Conservation (phyloP, 2,797 vertebrate species). For the Lacerta viridis region DNA sequence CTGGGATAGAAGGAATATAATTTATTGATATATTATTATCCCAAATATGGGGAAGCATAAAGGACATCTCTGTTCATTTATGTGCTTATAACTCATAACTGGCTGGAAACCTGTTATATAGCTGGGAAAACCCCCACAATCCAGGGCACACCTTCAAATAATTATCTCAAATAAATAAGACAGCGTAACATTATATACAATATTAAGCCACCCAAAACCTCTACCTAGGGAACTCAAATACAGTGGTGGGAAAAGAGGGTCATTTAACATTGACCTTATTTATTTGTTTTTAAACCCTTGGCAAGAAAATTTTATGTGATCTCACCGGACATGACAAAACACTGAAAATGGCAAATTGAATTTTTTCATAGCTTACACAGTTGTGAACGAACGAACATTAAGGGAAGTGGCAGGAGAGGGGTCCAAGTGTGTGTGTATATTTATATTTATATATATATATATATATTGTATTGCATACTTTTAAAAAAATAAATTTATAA, state of each 20-base stretch:
- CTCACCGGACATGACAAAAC: slow-evolving; percentile 74
- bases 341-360: slow-evolving; percentile 71
- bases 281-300: slow-evolving; percentile 57
- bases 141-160: slow-evolving; percentile 86
- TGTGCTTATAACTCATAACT: slow-evolving; percentile 81
- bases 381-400: slow-evolving; percentile 73
- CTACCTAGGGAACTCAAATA: slow-evolving; percentile 72
- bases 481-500: slow-evolving; percentile 78
- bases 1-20: slow-evolving; percentile 58
- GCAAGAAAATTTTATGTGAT: slow-evolving; percentile 75
- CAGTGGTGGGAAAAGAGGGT: slow-evolving; percentile 75
- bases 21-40: slow-evolving; percentile 80
- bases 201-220: slow-evolving; percentile 75
- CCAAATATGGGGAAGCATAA: slow-evolving; percentile 82
- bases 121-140: slow-evolving; percentile 86
- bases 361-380: slow-evolving; percentile 76
- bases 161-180: slow-evolving; percentile 86
- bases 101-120: slow-evolving; percentile 87
- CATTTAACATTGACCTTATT: slow-evolving; percentile 65
- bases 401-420: slow-evolving; percentile 60
- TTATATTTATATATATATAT: slow-evolving; percentile 77
- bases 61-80: slow-evolving; percentile 82
- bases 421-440: slow-evolving; percentile 72
- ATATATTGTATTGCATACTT: slow-evolving; percentile 61
- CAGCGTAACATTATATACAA: slow-evolving; percentile 83